phyloP scores from a whole-genome alignment of 2,888 invertebrate genomes.

The Epinotia nisella region DNA sequence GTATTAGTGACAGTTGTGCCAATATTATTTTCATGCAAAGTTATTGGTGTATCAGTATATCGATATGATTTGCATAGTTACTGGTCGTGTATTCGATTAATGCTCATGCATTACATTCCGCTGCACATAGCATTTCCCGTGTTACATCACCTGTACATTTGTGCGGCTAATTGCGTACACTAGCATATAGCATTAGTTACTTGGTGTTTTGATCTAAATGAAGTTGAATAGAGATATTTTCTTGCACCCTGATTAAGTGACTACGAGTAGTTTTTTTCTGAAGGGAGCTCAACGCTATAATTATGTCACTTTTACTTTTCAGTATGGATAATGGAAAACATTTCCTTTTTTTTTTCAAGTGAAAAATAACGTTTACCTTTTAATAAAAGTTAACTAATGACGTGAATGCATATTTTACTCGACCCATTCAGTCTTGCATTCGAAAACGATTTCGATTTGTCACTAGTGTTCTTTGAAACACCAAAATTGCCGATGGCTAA shows the following conservation, averaged over 20 bases:
- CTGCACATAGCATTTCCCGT: slow-evolving; percentile 6
- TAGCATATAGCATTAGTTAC: neutral
- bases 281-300: too few species aligned
- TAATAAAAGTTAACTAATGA: too few species aligned
- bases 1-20: too few species aligned
- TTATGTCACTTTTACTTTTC: too few species aligned
- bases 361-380: too few species aligned
- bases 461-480: neutral
- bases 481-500: neutral
- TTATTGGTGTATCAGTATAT: neutral
- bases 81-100: neutral
- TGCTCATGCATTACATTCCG: slow-evolving; percentile 13
- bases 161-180: neutral
- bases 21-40: slow-evolving; percentile 2
- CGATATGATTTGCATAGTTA: slow-evolving; percentile 18
- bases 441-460: neutral
- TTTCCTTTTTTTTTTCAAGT: too few species aligned
- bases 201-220: neutral
- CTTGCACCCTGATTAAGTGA: neutral
- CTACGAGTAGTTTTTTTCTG: too few species aligned
- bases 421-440: too few species aligned
- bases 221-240: neutral
- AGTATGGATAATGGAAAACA: too few species aligned
- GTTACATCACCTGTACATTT: neutral
- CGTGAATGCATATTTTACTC: too few species aligned